These are phyloP conservation scores for Megaceryle torquata DNA, from an alignment of 2,113 vertebrate species.

Conservation along the genomic window DNA sequence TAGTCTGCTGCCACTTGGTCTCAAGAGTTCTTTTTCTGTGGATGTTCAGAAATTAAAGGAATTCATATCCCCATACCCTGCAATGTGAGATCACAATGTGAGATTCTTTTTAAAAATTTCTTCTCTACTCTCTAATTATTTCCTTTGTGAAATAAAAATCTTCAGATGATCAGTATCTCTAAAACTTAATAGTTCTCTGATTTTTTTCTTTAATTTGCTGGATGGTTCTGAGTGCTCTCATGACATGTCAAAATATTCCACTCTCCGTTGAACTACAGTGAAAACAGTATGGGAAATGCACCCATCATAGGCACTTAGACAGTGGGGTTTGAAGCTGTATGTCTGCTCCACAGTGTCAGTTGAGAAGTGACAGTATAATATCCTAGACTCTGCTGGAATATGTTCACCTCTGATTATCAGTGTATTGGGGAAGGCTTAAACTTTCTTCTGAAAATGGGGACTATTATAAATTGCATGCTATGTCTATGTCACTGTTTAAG, in stretches of 20 bases:
- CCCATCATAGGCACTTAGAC: neutral
- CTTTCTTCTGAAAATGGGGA: neutral
- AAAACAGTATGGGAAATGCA: neutral
- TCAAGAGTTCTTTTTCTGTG: neutral
- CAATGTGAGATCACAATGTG: neutral
- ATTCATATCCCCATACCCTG: neutral
- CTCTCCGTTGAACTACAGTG: neutral
- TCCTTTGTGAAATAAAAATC: neutral
- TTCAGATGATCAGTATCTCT: too few relatives aligned
- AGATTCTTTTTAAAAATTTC: neutral
- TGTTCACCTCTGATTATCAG: too few relatives aligned
- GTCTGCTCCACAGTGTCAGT: neutral
- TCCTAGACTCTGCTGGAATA: neutral
- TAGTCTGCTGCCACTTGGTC: neutral
- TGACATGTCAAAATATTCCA: neutral
- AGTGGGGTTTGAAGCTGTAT: accelerated
- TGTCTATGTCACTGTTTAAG: too few relatives aligned
- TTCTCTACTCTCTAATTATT: neutral
- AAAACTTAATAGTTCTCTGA: neutral
- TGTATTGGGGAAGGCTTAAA: neutral
- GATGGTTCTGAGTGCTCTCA: neutral
- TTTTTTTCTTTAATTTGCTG: neutral
- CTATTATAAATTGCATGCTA: neutral
- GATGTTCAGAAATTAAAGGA: neutral
- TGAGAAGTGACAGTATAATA: neutral